Percentiles rank a stretch among this genome's conserved stretches.
These are phyloP conservation scores for Drosophila paramelanica DNA, from an alignment of 2,888 invertebrate species.

Conservation along the genomic window DNA sequence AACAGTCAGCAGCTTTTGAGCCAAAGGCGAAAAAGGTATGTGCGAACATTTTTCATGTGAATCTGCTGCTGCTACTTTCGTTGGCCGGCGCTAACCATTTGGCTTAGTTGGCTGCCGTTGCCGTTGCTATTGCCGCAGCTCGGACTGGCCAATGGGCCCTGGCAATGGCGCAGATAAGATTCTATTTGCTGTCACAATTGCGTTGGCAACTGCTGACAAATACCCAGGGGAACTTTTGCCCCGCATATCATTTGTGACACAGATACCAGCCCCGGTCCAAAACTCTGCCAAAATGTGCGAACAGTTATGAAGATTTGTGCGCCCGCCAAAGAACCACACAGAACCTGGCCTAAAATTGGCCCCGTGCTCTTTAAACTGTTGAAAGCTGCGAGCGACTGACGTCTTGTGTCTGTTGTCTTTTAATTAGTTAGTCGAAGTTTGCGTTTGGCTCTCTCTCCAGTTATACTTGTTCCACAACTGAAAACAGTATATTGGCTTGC, in stretches of 20 bases:
- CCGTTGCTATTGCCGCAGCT: not conserved
- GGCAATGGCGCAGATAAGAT: constrained; percentile 66
- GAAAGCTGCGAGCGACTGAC: too few species aligned
- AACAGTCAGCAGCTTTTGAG: constrained; percentile 70
- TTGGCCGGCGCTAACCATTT: constrained; percentile 32
- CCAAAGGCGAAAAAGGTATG: constrained; percentile 70
- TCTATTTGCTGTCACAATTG: constrained; percentile 67
- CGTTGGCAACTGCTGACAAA: constrained; percentile 68
- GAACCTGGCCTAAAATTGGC: constrained; percentile 16
- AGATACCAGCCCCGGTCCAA: constrained; percentile 23
- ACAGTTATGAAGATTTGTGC: constrained; percentile 67
- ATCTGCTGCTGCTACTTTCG: constrained; percentile 45
- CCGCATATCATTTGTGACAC: constrained; percentile 48
- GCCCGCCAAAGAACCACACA: not conserved
- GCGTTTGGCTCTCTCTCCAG: not conserved
- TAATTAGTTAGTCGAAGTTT: constrained; percentile 26
- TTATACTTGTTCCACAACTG: too few species aligned
- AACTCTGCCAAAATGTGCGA: constrained; percentile 54
- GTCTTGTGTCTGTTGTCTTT: constrained; percentile 35
- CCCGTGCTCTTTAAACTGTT: constrained; percentile 27
- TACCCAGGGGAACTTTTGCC: constrained; percentile 56
- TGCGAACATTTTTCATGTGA: constrained; percentile 73
- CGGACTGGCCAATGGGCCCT: constrained; percentile 29
- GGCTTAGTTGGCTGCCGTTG: constrained; percentile 23
- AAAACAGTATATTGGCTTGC: not conserved